These are phyloP conservation scores for Columba janthina DNA, from an alignment of 2,113 vertebrate species.

Conservation along the genomic window DNA sequence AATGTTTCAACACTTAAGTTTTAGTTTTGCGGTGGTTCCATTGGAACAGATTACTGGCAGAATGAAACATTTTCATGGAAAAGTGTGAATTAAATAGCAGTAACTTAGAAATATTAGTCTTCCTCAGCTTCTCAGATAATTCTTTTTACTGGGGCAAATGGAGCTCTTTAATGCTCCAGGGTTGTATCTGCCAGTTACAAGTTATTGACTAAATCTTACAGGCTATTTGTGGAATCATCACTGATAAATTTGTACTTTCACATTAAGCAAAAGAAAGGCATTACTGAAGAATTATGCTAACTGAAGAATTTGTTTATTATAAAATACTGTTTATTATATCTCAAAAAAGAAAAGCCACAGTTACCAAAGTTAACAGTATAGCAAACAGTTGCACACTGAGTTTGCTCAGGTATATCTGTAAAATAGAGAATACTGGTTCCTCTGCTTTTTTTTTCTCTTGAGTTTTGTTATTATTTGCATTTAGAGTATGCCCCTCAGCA, in stretches of 20 bases:
- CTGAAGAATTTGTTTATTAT: background rate
- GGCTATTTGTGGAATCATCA: background rate
- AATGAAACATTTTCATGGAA: constrained; percentile 13
- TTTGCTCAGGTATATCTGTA: background rate
- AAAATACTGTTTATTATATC: background rate
- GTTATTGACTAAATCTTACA: background rate
- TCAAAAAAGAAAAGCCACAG: background rate
- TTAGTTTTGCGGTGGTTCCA: background rate
- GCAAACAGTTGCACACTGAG: background rate
- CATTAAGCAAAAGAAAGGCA: background rate
- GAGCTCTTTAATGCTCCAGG: background rate
- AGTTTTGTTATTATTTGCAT: background rate
- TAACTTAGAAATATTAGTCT: background rate
- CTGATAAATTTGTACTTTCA: background rate
- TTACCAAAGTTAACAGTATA: background rate
- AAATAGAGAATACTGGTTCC: background rate
- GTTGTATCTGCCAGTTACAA: background rate
- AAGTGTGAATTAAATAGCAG: constrained; percentile 1
- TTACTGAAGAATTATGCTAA: background rate
- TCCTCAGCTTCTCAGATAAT: background rate
- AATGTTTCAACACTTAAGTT: background rate
- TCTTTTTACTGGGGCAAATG: background rate
- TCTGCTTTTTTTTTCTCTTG: background rate
- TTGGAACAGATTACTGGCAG: constrained; percentile 3
- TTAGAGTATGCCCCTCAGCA: background rate